Evolutionary conservation across 2,113 vertebrate species (phyloP), one percentile per base, ranked within the genome.

Genomic region (Prunella himalayana): DNA sequence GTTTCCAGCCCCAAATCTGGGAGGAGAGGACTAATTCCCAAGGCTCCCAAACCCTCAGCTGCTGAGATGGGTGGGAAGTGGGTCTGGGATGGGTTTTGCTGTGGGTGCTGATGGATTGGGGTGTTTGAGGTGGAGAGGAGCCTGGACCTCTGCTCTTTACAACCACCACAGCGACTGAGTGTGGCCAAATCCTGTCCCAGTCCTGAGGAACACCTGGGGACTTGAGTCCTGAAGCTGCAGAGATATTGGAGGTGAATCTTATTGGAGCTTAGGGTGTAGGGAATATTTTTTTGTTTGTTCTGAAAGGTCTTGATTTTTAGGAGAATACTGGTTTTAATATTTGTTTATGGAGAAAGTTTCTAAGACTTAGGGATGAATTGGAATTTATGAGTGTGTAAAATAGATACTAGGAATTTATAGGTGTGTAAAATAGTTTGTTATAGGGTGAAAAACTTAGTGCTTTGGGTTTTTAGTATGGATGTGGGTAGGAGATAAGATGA

Each of bases 21-120:
- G 53, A 33, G 20, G 19, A 56, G 5, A 56, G 53, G 53, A 33
- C 2, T 54, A 33, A 56, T 56, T 33, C 31, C 31, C 53, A 56
- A 56, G 31, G 31, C 13, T 33, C 53, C 31, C 53, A 33, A 33
- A 3, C 12, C 31, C 31, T 56, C 8, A 1, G 31, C 31, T 56
- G 20, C 53, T 56, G 53, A 5, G 31, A 22, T 56, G 31, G 31
- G 53, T 33, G 53, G 53, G 53, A 33, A 22, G 53, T 9, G 53
- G 19, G 12, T 54, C 53, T 21, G 53, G 53, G 35, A 15, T 33
- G 65, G 16, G 6, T 75, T 91, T 50, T 60, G 16, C 39, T 30
- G 35, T 0, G 0, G 16, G 8, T 0, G 1, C 23, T 42, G 42
- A 59, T 12, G 79, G 54, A 50, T 20, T 82, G 80, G 37, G 42